Evolutionary conservation across 2,888 invertebrate genomes (phyloP).

Genomic region (Neocrepidodera transversa): DNA sequence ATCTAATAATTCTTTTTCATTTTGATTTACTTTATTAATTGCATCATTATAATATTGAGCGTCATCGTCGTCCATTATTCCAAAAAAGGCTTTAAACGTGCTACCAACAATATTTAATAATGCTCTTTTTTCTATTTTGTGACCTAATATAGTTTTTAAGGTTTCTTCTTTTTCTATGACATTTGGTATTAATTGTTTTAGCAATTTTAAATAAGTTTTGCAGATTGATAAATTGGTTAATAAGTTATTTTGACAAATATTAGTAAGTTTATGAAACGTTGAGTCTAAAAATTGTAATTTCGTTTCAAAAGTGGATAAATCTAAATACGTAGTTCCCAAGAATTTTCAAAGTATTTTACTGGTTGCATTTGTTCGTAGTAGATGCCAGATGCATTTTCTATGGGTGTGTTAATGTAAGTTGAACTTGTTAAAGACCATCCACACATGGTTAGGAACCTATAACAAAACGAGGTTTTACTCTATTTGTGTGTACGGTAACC

Average conservation of each 20-base stretch:
- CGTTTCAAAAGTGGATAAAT: not conserved
- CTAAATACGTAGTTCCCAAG: conserved; percentile 1
- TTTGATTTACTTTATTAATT: not conserved
- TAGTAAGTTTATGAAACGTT: not conserved
- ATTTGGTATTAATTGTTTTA: not conserved
- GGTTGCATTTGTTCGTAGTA: not conserved
- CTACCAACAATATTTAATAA: conserved; percentile 7
- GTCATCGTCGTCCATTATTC: not conserved
- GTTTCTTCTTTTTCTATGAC: not conserved
- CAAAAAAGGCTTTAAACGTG: too few species aligned
- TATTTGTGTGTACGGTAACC: not conserved
- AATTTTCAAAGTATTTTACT: not conserved
- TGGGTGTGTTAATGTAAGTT: conserved; percentile 2
- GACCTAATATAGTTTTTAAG: not conserved
- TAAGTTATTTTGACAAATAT: not conserved
- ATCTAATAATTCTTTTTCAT: conserved; percentile 5
- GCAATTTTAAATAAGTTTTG: not conserved
- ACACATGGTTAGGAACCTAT: not conserved
- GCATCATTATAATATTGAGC: conserved; percentile 3
- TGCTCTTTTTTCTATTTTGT: conserved; percentile 2
- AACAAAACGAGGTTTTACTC: conserved; percentile 1
- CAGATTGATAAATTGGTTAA: not conserved
- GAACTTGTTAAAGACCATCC: not conserved
- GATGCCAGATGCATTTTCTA: not conserved
- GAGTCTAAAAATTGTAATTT: not conserved